Percentiles rank a stretch among this genome's conserved stretches.
phyloP scores from a whole-genome alignment of 2,888 invertebrate species.

The Dolichopus griseipennis region DNA sequence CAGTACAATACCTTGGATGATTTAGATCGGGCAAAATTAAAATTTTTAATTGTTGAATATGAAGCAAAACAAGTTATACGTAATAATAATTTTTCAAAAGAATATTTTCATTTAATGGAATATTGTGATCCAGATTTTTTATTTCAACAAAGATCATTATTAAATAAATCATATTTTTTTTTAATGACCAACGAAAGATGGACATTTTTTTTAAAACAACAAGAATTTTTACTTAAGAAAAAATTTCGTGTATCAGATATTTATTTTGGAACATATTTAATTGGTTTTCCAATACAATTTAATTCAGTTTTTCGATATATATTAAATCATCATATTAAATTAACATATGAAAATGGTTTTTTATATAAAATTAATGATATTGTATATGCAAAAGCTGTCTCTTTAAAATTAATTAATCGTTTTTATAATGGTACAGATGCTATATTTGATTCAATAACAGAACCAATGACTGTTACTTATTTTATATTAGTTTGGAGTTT shows the following conservation, averaged over 20 bases:
- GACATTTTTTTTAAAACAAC: constrained; percentile 29
- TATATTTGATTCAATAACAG: neutral
- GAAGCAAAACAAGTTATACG: neutral
- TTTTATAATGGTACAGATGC: neutral
- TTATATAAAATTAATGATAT: constrained; percentile 27
- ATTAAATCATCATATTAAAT: constrained; percentile 28
- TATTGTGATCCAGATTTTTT: neutral
- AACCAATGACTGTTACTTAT: neutral
- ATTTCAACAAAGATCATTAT: constrained; percentile 21
- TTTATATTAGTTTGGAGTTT: neutral
- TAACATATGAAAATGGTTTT: constrained; percentile 32
- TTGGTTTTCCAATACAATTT: constrained; percentile 21
- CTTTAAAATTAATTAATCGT: constrained; percentile 24
- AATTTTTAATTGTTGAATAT: neutral
- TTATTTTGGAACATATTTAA: constrained; percentile 30
- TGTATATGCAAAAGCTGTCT: constrained; percentile 28
- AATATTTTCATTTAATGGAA: neutral
- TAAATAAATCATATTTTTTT: constrained; percentile 31
- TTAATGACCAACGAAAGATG: constrained; percentile 32
- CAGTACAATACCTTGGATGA: neutral
- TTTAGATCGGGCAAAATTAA: neutral
- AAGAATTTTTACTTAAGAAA: constrained; percentile 27
- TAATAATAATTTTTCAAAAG: neutral
- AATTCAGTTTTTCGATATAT: constrained; percentile 21
- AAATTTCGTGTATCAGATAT: constrained; percentile 32